A percentile compares a stretch with the other conserved stretches of the same genome.
phyloP scores from a whole-genome alignment of 2,888 invertebrate species.

The Heliconius aoede region DNA sequence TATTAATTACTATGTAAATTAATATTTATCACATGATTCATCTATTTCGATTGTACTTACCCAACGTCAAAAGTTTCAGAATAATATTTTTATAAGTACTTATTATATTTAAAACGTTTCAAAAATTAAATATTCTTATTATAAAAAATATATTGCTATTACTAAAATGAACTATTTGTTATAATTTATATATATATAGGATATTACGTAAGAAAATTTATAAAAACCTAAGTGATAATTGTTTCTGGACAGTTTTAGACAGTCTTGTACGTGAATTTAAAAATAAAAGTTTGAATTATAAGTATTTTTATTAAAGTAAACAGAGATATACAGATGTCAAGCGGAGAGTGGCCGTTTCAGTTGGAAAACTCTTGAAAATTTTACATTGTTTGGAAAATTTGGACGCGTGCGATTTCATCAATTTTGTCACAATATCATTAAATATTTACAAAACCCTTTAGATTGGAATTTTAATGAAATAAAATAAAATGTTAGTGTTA shows the following conservation, averaged over 20 bases:
- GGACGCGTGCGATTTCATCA: not conserved
- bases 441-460: not conserved
- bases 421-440: conserved; percentile 1
- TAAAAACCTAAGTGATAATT: conserved; percentile 2
- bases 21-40: conserved; percentile 60
- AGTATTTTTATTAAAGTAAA: conserved; percentile 74
- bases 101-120: conserved; percentile 66
- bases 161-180: conserved; percentile 7
- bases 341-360: conserved; percentile 46
- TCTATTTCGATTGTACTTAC: conserved; percentile 73
- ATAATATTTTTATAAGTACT: conserved; percentile 67
- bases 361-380: conserved; percentile 21
- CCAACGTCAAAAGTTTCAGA: conserved; percentile 64
- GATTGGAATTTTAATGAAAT: not conserved
- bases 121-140: conserved; percentile 65
- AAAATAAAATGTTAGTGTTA: not conserved
- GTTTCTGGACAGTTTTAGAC: conserved; percentile 42
- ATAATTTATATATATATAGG: conserved; percentile 1
- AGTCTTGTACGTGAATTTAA: conserved; percentile 67
- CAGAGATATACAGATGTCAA: conserved; percentile 71
- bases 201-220: conserved; percentile 5
- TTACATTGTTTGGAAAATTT: conserved; percentile 11
- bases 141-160: conserved; percentile 36
- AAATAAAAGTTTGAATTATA: conserved; percentile 74
- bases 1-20: conserved; percentile 52